Evolutionary conservation across 1,140 invertebrate species (phyloP).

Genomic region (Drosophila quadrilineata): DNA sequence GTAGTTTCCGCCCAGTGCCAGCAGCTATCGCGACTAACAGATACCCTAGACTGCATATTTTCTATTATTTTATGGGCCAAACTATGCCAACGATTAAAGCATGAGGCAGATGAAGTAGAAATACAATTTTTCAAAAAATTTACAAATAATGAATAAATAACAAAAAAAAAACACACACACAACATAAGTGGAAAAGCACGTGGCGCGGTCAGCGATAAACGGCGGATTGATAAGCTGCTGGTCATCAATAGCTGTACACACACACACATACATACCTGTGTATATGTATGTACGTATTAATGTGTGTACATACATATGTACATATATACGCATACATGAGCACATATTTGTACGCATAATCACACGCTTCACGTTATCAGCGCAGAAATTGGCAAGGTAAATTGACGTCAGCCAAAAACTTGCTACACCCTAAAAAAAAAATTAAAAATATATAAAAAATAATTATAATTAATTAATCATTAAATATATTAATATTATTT

Average conservation of each 20-base stretch:
- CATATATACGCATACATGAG: neutral
- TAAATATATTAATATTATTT: too few relatives aligned
- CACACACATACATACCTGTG: conserved; percentile 6
- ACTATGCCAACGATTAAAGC: too few relatives aligned
- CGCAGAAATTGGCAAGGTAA: conserved; percentile 31
- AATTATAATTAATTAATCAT: conserved; percentile 1
- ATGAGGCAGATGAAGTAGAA: too few relatives aligned
- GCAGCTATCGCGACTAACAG: neutral
- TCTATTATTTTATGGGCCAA: too few relatives aligned
- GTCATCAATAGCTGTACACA: neutral
- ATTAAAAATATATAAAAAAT: conserved; percentile 9
- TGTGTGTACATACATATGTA: conserved; percentile 4
- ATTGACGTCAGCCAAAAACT: conserved; percentile 36
- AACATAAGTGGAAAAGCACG: conserved; percentile 22
- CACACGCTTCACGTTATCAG: conserved; percentile 19
- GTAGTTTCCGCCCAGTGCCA: neutral
- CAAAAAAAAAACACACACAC: conserved; percentile 11
- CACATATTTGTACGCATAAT: conserved; percentile 3
- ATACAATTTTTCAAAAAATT: too few relatives aligned
- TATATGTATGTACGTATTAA: neutral
- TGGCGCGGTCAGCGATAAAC: conserved; percentile 6
- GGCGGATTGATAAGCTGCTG: conserved; percentile 11
- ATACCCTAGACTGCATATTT: too few relatives aligned
- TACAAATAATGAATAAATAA: neutral
- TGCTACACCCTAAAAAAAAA: conserved; percentile 9